phyloP scores from a whole-genome alignment of 2,113 vertebrate species.

The Amblyornis subalaris region DNA sequence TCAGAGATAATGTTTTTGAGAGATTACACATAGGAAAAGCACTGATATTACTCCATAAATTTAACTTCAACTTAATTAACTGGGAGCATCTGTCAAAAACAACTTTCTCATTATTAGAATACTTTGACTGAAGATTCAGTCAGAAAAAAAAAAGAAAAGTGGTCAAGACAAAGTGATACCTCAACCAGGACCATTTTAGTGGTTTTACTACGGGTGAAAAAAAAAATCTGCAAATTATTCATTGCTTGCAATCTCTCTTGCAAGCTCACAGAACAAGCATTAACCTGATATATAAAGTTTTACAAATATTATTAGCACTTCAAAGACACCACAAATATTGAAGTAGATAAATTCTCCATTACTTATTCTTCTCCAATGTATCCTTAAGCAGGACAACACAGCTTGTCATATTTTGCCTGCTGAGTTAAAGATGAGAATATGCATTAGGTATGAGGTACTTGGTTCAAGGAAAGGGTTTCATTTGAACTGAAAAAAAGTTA shows the following conservation, averaged over 20 bases:
- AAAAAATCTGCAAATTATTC: background rate
- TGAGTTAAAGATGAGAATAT: background rate
- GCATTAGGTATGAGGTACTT: background rate
- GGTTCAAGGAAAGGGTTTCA: background rate
- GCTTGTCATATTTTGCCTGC: background rate
- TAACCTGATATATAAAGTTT: background rate
- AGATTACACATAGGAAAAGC: background rate
- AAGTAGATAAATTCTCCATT: background rate
- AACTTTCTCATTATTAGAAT: background rate
- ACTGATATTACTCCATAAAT: background rate
- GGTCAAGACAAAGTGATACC: background rate
- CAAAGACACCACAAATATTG: conserved; percentile 10
- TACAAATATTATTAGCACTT: background rate
- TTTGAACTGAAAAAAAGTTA: background rate
- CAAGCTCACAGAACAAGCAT: background rate
- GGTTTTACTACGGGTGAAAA: background rate
- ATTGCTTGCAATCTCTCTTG: background rate
- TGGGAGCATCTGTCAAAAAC: background rate
- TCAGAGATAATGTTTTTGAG: background rate
- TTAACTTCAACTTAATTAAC: background rate
- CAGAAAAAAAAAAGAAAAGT: background rate
- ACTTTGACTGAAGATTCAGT: background rate
- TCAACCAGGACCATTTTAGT: background rate
- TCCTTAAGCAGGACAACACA: conserved; percentile 1
- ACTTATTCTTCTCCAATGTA: background rate